Conservation (phyloP, 2,888 invertebrate species). For the Podotricha telesiphe region DNA sequence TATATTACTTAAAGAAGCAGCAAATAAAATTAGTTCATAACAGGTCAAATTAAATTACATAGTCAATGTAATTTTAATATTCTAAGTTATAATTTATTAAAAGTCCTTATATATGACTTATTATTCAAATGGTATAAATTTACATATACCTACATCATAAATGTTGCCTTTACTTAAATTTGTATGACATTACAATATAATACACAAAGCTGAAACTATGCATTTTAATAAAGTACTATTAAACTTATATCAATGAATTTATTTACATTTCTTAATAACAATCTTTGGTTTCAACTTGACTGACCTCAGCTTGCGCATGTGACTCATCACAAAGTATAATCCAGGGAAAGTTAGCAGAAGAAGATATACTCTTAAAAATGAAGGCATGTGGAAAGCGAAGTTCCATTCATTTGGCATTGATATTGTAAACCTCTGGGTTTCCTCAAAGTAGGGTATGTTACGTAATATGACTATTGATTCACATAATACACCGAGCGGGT, state of each 20-base stretch:
- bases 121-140: no score
- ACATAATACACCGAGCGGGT: slow-evolving; percentile 94
- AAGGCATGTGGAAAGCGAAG: slow-evolving; percentile 93
- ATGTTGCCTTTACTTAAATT: not conserved
- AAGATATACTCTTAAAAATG: slow-evolving; percentile 90
- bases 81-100: not conserved
- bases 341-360: slow-evolving; percentile 90
- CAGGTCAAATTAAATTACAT: not conserved
- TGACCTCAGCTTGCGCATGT: slow-evolving; percentile 91
- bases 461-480: slow-evolving; percentile 92
- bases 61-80: not conserved
- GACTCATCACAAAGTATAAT: slow-evolving; percentile 90
- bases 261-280: slow-evolving; percentile 73
- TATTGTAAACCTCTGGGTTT: slow-evolving; percentile 89
- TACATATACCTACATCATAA: not conserved
- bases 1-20: not conserved
- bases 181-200: not conserved
- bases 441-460: slow-evolving; percentile 95
- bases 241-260: slow-evolving; percentile 41
- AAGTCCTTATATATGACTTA: no score
- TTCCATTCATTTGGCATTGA: slow-evolving; percentile 93
- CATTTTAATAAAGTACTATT: not conserved
- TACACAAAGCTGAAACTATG: not conserved
- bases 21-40: not conserved
- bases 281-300: slow-evolving; percentile 85